Base-by-base conservation (phyloP, 2,797 vertebrate genomes). In the Pempheris klunzingeri region DNA sequence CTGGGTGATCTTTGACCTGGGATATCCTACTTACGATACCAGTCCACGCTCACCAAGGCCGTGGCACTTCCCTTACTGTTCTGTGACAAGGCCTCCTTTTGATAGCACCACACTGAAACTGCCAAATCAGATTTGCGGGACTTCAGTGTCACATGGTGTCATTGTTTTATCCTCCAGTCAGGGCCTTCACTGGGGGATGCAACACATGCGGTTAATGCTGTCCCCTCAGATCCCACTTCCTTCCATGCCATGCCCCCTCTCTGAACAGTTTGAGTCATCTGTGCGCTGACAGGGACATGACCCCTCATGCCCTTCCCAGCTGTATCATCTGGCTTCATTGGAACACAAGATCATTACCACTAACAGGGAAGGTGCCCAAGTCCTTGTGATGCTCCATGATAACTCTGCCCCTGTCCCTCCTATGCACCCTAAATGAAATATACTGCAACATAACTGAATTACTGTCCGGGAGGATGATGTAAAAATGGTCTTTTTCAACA, bases 21-120 rank as follows among this genome's bases (percentile, higher is more conserved):
- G 92, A 95, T 90, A 92, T 95, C 92, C 93, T 89, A 76, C 78
- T 90, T 60, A 72, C 83, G 85, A 89, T 82, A 88, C 70, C 57
- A 52, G 57, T 60, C 65, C 63, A 39, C 10, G 28, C 77, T 77
- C 55, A 39, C 50, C 89, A 90, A 90, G 84, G 88, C 60, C 65
- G 11, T 26, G 55, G 55, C 77, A 62, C 75, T 77, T 88, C 87
- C 89, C 50, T 71, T 28, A 17, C 71, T 73, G 18, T 2, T 0
- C 71, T 18, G 49, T 77, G 81, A 76, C 67, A 82, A 80, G 81
- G 79, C 30, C 53, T 86, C 15, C 30, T 38, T 74, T 50, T 70
- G 76, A 84, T 65, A 86, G 78, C 17, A 4, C 18, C 3, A 46
- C 55, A 30, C 58, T 43, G 61, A 9, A 20, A 39, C 49, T 57